Base-by-base conservation (phyloP, 2,797 vertebrate species). In the Anas acuta region DNA sequence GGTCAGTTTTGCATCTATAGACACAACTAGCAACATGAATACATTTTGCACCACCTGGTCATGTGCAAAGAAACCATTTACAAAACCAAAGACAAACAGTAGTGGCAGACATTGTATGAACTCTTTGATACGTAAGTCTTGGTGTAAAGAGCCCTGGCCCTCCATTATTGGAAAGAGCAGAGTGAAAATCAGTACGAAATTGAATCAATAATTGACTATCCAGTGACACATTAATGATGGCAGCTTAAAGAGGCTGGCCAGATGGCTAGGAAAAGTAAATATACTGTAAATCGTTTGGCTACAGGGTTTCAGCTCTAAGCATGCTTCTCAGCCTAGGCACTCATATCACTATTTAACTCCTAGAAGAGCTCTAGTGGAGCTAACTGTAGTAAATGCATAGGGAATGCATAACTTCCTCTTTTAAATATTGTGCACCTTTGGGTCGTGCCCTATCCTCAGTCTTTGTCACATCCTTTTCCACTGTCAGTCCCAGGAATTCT, bases 231-330 rank as follows among this genome's bases (percentile, higher is more conserved):
- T 71, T 62, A 87, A 89, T 30, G 81, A 79, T 76, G 75, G 62
- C 78, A 89, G 62, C 75, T 87, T 64, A 64, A 75, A 92, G 58
- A 92, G 60, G 60, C 80, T 69, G 74, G 26, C 86, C 83, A 65
- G 39, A 6, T 61, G 70, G 62, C 58, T 70, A 84, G 76, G 56
- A 54, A 61, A 72, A 76, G 41, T 76, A 94, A 92, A 94, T 37
- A 62, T 5, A 37, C 70, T 60, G 21, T 87, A 47, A 89, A 93
- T 94, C 51, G 66, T 17, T 45, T 61, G 77, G 51, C 80, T 90
- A 60, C 51, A 45, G 66, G 71, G 51, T 67, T 56, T n/a, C 6
- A 3, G 80, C 74, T 86, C 20, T 5, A 45, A 66, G 66, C 79
- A 35, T n/a, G 13, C 57, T 71, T 71, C 69, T 74, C 32, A 47